phyloP scores from a whole-genome alignment of 2,888 invertebrate species.

The Leptinotarsa peninsularis region DNA sequence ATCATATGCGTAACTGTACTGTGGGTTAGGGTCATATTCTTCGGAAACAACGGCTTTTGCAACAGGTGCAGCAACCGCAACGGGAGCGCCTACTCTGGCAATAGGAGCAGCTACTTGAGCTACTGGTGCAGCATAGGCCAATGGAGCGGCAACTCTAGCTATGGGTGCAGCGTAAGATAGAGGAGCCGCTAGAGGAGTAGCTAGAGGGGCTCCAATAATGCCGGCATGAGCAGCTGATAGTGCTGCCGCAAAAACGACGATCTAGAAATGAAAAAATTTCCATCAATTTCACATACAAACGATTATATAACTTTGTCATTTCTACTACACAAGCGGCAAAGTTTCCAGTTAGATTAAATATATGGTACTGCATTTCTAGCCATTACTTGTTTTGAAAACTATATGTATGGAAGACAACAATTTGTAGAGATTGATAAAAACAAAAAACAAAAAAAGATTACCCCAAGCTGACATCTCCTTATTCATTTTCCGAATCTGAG shows the following conservation, averaged over 20 bases:
- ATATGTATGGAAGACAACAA: too few species aligned
- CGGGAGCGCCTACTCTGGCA: constrained; percentile 18
- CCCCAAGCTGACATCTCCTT: too few species aligned
- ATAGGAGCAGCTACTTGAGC: constrained; percentile 22
- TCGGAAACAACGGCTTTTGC: constrained; percentile 59
- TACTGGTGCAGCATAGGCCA: neutral
- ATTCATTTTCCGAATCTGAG: too few species aligned
- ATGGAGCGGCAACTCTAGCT: constrained; percentile 20
- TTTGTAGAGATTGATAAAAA: too few species aligned
- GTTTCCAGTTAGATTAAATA: too few species aligned
- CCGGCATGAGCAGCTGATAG: constrained; percentile 54
- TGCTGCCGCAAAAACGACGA: constrained; percentile 53
- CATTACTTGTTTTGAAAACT: too few species aligned
- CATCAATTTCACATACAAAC: too few species aligned
- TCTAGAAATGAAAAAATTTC: constrained; percentile 45
- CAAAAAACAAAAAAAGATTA: too few species aligned
- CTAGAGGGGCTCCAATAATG: constrained; percentile 59
- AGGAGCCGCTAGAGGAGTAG: constrained; percentile 62
- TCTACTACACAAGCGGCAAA: too few species aligned
- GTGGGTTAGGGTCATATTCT: constrained; percentile 65
- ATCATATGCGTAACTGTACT: constrained; percentile 72
- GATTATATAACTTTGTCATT: too few species aligned
- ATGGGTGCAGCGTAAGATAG: constrained; percentile 29
- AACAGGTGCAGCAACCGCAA: constrained; percentile 52
- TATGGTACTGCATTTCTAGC: too few species aligned